phyloP scores from a whole-genome alignment of 2,888 invertebrate genomes.

The Gymnocheta viridis region DNA sequence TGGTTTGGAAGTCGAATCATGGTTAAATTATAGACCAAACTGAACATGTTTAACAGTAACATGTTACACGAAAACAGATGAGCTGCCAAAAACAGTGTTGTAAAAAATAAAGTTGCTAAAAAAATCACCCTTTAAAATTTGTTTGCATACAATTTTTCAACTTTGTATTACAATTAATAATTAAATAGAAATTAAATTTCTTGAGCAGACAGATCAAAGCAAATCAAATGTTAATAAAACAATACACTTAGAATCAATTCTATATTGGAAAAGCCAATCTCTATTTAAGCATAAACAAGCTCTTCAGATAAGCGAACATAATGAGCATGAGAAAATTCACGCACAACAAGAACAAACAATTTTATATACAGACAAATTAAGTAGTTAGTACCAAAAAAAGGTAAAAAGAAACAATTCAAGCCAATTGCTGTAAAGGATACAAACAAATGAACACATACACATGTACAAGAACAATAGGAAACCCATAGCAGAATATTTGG shows the following conservation, averaged over 20 bases:
- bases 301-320: slow-evolving; percentile 76
- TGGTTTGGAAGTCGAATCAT: no score
- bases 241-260: neutral
- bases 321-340: slow-evolving; percentile 75
- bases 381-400: neutral
- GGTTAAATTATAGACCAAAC: no score
- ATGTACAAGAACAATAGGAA: neutral
- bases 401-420: slow-evolving; percentile 19
- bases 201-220: slow-evolving; percentile 25
- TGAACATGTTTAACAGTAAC: no score
- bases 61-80: no score
- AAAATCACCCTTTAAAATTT: no score
- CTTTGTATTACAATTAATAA: slow-evolving; percentile 2
- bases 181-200: slow-evolving; percentile 29
- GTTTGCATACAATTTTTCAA: neutral
- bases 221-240: neutral
- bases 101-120: no score
- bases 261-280: slow-evolving; percentile 58
- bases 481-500: neutral
- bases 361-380: slow-evolving; percentile 6
- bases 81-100: no score
- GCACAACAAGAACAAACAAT: slow-evolving; percentile 55
- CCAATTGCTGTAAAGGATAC: slow-evolving; percentile 52
- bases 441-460: slow-evolving; percentile 2
- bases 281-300: slow-evolving; percentile 71